phyloP scores from a whole-genome alignment of 2,113 vertebrate species.

The Conger conger region DNA sequence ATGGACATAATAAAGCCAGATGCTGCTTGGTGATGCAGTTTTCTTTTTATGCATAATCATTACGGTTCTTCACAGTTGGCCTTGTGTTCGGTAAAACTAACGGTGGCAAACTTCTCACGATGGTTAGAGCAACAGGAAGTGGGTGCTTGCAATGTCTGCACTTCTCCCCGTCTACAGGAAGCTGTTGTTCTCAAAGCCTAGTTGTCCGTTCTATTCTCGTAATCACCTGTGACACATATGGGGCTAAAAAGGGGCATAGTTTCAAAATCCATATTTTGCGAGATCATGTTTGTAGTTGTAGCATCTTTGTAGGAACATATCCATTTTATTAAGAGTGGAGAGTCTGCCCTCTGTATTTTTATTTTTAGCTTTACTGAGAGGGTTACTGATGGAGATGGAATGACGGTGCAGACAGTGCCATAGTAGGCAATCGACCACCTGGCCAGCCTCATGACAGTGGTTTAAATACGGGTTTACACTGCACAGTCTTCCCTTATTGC shows the following conservation, averaged over 20 bases:
- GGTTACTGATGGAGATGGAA: too few relatives aligned
- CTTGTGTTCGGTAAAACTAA: not conserved
- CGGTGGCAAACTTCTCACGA: too few relatives aligned
- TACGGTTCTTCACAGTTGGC: not conserved
- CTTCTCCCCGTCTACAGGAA: slow-evolving; percentile 47
- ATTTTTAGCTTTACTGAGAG: too few relatives aligned
- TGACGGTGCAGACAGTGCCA: too few relatives aligned
- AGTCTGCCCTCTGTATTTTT: too few relatives aligned
- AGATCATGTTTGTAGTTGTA: not conserved
- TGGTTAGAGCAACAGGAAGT: not conserved
- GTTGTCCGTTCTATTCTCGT: not conserved
- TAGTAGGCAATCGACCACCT: too few relatives aligned
- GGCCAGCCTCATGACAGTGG: too few relatives aligned
- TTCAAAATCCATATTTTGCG: not conserved
- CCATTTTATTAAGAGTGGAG: too few relatives aligned
- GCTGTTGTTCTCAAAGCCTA: slow-evolving; percentile 27
- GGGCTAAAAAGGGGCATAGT: not conserved
- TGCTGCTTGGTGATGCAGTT: not conserved
- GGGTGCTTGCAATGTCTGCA: not conserved
- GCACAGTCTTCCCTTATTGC: too few relatives aligned
- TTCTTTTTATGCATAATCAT: not conserved
- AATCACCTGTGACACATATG: slow-evolving; percentile 5
- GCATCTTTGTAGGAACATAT: not conserved
- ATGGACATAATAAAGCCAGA: not conserved
- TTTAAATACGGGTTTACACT: too few relatives aligned